A percentile compares a stretch with the other conserved stretches of the same genome.
These are phyloP conservation scores for Zoanthus gigantus DNA, from an alignment of 92 coral and sea anemone species.

Conservation along the genomic window DNA sequence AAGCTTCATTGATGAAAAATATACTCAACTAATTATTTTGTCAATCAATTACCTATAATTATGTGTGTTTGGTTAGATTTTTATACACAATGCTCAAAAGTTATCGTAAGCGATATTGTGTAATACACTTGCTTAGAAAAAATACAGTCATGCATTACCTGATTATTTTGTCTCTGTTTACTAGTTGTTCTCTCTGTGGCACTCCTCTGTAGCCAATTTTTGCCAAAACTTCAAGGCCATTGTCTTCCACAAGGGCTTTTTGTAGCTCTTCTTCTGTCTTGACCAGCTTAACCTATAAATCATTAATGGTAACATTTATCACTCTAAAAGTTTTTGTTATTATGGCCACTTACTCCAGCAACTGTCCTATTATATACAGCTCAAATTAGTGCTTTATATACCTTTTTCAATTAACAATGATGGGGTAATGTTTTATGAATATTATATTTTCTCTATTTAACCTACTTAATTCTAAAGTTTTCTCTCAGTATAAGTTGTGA, in stretches of 20 bases:
- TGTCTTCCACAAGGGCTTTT: conserved; percentile 46
- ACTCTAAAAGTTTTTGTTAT: not conserved
- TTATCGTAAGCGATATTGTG: not conserved
- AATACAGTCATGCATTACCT: conserved; percentile 16
- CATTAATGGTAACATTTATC: not conserved
- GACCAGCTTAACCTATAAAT: conserved; percentile 35
- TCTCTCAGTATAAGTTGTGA: not conserved
- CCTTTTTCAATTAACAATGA: not conserved
- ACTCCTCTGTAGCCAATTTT: conserved; percentile 68
- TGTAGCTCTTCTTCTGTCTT: conserved; percentile 52
- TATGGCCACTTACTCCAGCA: not conserved
- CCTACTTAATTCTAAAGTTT: no score
- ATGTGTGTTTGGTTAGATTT: not conserved
- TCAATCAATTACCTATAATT: not conserved
- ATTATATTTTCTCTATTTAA: not conserved
- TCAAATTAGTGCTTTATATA: not conserved
- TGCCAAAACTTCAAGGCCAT: conserved; percentile 49
- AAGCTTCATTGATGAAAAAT: not conserved
- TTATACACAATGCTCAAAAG: not conserved
- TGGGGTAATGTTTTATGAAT: not conserved
- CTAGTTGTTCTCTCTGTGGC: conserved; percentile 58
- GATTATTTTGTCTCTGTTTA: conserved; percentile 39
- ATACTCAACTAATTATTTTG: not conserved
- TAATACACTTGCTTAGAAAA: not conserved
- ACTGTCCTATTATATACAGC: not conserved